Base-by-base conservation (phyloP, 2,888 invertebrate genomes). In the Sesamia inferens region DNA sequence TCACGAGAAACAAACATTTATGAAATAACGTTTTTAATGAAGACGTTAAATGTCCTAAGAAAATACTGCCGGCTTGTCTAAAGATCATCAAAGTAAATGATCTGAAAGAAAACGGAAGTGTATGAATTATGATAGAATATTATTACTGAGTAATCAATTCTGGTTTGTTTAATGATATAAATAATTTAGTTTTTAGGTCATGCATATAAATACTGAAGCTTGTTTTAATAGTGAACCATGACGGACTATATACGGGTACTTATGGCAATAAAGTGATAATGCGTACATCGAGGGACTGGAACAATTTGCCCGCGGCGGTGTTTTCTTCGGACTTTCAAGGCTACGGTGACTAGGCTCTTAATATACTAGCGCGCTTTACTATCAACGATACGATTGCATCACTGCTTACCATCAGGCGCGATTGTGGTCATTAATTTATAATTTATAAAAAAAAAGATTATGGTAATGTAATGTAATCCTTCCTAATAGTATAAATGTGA, bases 1-100 rank as follows among this genome's bases (percentile, higher is more conserved):
- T 80, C 82, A 83, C 76, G 77, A 77, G 66, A 14, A 61, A 67
- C 8, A 57, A 66, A 75, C 24, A 57, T 71, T 47, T 44, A 48
- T 66, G 31, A 44, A 69, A 44, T 19, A 74, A 73, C 24, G 22
- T 57, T 68, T 64, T 4, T 77, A 68, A 77, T 78, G 8, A 65
- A 64, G 51, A 68, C 16, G 44, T 67, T 68, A 22, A 65, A 42
- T 54, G 74, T 54, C 62, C 62, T 48, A 78, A 68, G 51, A 68
- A 74, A 78, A 79, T 74, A 74, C 79, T 54, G 67, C 57, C 39
- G 3, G 5, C 5, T 62, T 61, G 6, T 44, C 7, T 13, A 48
- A 55, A 65, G 39, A 19, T 74, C 57, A 5, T 62, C 31, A 71
- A 57, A 57, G 54, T 58, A 77, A 76, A 77, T 58, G 65, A 78